Conservation (phyloP, 1,140 invertebrate genomes). For the Drosophila bocki region DNA sequence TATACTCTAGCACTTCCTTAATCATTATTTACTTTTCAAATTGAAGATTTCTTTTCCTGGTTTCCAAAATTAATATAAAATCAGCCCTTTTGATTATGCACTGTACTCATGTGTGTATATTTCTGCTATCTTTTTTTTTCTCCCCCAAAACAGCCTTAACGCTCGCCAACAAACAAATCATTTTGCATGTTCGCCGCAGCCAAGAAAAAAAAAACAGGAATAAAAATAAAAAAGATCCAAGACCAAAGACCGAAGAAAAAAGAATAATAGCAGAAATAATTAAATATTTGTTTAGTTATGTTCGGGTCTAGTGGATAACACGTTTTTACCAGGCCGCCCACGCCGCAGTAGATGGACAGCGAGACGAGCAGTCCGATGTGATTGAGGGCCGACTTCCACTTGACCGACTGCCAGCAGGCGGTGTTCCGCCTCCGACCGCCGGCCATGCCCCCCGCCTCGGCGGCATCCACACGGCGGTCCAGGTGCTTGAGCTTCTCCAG, state of each 20-base stretch:
- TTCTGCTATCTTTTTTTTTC: slow-evolving; percentile 9
- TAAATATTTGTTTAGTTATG: slow-evolving; percentile 46
- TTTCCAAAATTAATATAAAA: too few species aligned
- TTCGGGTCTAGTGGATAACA: slow-evolving; percentile 31
- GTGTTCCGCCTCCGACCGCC: slow-evolving; percentile 15
- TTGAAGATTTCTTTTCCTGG: background rate
- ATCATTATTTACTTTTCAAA: background rate
- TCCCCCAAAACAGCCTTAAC: slow-evolving; percentile 10
- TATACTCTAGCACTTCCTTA: background rate
- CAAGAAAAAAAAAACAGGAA: slow-evolving; percentile 3
- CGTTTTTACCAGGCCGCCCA: slow-evolving; percentile 90
- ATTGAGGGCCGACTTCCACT: slow-evolving; percentile 87
- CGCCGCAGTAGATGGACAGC: slow-evolving; percentile 90
- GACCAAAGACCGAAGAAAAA: background rate
- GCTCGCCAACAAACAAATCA: slow-evolving; percentile 33
- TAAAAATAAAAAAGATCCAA: slow-evolving; percentile 11
- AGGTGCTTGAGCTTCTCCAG: slow-evolving; percentile 81
- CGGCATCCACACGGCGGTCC: slow-evolving; percentile 72
- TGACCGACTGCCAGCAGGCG: slow-evolving; percentile 77
- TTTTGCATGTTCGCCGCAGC: slow-evolving; percentile 40
- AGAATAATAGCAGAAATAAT: slow-evolving; percentile 16
- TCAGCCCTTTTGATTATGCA: slow-evolving; percentile 11
- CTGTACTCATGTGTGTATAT: slow-evolving; percentile 27
- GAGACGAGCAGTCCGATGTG: slow-evolving; percentile 90
- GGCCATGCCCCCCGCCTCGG: slow-evolving; percentile 51